Evolutionary conservation across 2,113 vertebrate species (phyloP).

Genomic region (Serilophus lunatus): DNA sequence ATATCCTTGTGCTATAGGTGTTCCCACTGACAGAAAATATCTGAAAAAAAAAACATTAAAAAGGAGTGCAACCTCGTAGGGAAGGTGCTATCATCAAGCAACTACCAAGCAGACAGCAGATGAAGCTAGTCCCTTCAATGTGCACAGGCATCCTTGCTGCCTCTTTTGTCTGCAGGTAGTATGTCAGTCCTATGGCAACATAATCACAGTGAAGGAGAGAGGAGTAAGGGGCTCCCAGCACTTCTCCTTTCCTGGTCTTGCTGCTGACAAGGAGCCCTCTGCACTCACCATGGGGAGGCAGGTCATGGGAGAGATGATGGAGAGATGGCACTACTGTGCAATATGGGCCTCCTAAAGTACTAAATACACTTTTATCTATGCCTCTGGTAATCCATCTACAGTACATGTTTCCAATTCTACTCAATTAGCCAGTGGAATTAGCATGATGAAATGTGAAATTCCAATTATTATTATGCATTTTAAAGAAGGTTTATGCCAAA

Average conservation of each 20-base stretch:
- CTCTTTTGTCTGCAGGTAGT: neutral
- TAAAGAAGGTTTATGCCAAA: neutral
- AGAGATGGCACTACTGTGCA: neutral
- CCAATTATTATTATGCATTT: neutral
- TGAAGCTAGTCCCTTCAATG: neutral
- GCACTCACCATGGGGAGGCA: neutral
- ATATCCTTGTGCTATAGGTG: neutral
- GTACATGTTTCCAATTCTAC: neutral
- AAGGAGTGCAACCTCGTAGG: neutral
- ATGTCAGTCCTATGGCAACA: fast-evolving
- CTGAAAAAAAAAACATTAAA: neutral
- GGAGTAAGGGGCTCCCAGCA: neutral
- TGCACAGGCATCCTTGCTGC: neutral
- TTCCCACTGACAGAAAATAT: neutral
- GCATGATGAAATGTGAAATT: neutral
- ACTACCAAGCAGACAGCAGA: neutral
- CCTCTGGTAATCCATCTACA: neutral
- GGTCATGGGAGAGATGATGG: neutral
- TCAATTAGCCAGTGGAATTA: neutral
- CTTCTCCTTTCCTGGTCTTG: neutral
- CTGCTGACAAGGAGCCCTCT: neutral
- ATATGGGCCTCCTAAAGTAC: neutral
- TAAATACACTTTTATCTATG: neutral
- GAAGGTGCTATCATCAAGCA: neutral
- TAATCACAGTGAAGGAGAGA: neutral